Base-by-base conservation (phyloP, 2,888 invertebrate species). In the Nephrocerus scutellatus region DNA sequence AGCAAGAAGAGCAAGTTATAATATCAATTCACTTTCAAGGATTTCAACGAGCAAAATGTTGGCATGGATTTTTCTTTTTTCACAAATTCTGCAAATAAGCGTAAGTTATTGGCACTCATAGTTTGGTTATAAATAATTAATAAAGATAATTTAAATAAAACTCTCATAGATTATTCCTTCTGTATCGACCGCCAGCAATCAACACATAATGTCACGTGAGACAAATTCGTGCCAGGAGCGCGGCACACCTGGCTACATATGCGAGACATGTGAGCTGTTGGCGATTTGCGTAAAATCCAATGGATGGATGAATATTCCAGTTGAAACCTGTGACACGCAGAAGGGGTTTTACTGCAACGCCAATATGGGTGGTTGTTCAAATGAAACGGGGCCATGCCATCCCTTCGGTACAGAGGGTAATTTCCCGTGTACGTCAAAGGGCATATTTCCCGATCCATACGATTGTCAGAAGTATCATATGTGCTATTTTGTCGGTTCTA, bases 381-480 rank as follows among this genome's bases (percentile, higher is more conserved):
- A 65, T 47, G 48, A 51, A 3, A 66, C 67, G 0, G 67, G 67
- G 1, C 64, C 67, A 2, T 67, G 67, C 32, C 65, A 67, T 54
- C 66, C 66, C 0, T 62, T 66, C 22, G 66, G 65, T 4, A 59
- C 62, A 32, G 64, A 64, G 30, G 63, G 60, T 6, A 66, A 63
- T 43, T 67, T 67, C 15, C 65, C 63, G 23, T 67, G 66, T 48
- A 66, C 65, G 3, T 62, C 64, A 2, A 62, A 64, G 24, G 67
- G 67, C 28, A 53, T 66, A 13, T 67, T 65, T 22, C 68, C 68
- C 3, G 66, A 68, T 59, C 67, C 68, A 3, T 68, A 68, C 23
- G 66, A 67, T 39, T 68, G 68, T 32, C 68, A 68, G 48, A 62
- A 59, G 36, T 68, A 68, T 41, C 68, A 68, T 33, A 64, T 67